Conservation (phyloP, 2,888 invertebrate genomes). For the Pachymerium ferrugineum region DNA sequence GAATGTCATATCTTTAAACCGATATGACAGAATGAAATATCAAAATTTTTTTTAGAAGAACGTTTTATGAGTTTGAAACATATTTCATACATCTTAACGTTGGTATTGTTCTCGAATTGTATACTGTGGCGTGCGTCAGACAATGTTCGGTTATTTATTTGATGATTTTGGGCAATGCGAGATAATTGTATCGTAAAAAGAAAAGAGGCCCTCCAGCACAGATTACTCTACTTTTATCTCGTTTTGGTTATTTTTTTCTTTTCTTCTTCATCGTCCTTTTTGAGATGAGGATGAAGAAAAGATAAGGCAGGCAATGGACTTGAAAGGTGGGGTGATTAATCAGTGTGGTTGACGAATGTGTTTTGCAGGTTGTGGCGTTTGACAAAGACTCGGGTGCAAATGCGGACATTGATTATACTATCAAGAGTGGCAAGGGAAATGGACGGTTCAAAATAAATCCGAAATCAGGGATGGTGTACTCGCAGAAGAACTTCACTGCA, state of each 20-base stretch:
- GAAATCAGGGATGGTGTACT: conserved; percentile 72
- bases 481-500: conserved; percentile 63
- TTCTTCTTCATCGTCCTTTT: not conserved
- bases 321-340: not conserved
- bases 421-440: conserved; percentile 69
- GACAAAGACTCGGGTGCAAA: conserved; percentile 79
- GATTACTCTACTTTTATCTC: not conserved
- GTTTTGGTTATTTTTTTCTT: not conserved
- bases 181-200: conserved; percentile 19
- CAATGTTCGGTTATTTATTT: conserved; percentile 9
- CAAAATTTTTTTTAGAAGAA: too few relatives aligned
- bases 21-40: too few relatives aligned
- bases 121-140: not conserved
- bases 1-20: too few relatives aligned
- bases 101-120: not conserved
- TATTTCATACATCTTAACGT: too few relatives aligned
- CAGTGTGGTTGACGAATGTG: too few relatives aligned
- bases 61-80: too few relatives aligned
- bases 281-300: not conserved
- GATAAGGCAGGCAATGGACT: not conserved
- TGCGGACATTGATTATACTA: conserved; percentile 69
- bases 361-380: conserved; percentile 62
- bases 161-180: not conserved
- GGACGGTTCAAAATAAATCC: conserved; percentile 78
- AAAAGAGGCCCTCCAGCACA: not conserved